Evolutionary conservation across 2,888 invertebrate species (phyloP).

Genomic region (Coleophora flavipennella): DNA sequence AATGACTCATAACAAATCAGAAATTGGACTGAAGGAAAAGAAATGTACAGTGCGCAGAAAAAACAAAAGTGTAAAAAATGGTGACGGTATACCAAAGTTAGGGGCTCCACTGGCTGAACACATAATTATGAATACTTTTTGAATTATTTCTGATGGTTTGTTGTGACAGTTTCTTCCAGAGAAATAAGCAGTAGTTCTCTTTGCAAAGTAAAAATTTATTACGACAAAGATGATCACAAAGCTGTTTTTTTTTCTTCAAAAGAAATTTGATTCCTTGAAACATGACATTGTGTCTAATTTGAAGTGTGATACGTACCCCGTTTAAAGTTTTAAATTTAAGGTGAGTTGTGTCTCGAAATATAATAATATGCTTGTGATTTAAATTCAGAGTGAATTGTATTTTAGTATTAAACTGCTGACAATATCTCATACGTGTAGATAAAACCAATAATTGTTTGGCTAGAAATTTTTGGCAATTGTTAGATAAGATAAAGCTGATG

Average conservation of each 20-base stretch:
- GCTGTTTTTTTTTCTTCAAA: no score
- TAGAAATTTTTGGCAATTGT: background rate
- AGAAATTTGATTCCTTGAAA: no score
- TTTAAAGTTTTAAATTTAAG: no score
- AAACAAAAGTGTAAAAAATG: constrained; percentile 40
- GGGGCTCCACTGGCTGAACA: constrained; percentile 49
- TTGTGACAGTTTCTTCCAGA: no score
- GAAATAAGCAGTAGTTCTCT: no score
- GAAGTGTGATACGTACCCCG: no score
- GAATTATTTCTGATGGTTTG: no score
- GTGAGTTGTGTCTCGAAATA: background rate
- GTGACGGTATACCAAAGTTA: constrained; percentile 40
- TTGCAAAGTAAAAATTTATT: no score
- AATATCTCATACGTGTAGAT: constrained; percentile 49
- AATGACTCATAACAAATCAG: constrained; percentile 60
- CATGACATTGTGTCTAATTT: no score
- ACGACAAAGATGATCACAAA: no score
- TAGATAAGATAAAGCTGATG: background rate
- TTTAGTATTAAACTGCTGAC: constrained; percentile 52
- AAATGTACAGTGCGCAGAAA: constrained; percentile 51
- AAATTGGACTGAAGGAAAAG: constrained; percentile 52
- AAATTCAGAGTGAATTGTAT: constrained; percentile 7
- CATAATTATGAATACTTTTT: constrained; percentile 53
- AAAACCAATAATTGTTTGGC: constrained; percentile 9
- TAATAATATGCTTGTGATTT: constrained; percentile 14